phyloP scores from a whole-genome alignment of 2,113 vertebrate species.

The Ovis aries region DNA sequence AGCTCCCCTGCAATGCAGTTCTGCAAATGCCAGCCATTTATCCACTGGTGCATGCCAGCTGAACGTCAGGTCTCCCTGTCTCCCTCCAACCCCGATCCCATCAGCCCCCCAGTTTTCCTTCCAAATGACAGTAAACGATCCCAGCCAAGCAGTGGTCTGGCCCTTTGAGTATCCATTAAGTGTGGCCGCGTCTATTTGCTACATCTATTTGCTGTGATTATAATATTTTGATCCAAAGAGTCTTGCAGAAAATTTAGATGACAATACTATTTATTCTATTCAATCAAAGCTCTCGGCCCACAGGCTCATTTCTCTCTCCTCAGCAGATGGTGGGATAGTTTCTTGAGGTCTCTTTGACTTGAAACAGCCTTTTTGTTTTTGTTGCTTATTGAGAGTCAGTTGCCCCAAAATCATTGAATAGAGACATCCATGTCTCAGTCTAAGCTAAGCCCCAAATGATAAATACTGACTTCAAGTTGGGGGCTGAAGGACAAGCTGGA shows the following conservation, averaged over 20 bases:
- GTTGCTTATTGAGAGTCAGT: constrained; percentile 66
- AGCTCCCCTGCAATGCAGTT: constrained; percentile 83
- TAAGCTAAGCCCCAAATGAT: constrained; percentile 56
- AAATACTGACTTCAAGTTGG: constrained; percentile 60
- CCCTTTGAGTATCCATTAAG: constrained; percentile 63
- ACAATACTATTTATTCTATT: constrained; percentile 67
- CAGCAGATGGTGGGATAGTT: constrained; percentile 73
- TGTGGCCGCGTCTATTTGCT: constrained; percentile 53
- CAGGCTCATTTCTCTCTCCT: constrained; percentile 65
- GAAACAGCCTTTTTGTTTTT: constrained; percentile 72
- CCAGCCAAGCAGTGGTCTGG: constrained; percentile 50
- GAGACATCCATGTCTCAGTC: constrained; percentile 62
- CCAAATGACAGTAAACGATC: constrained; percentile 66
- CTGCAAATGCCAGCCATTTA: constrained; percentile 83
- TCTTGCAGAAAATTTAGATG: constrained; percentile 66
- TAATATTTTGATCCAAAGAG: constrained; percentile 77
- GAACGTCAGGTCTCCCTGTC: constrained; percentile 64
- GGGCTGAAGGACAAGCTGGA: constrained; percentile 44
- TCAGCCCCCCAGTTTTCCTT: constrained; percentile 66
- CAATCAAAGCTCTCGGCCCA: constrained; percentile 58
- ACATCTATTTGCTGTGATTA: constrained; percentile 55
- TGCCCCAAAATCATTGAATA: constrained; percentile 67
- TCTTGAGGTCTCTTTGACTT: constrained; percentile 69
- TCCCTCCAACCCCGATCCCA: constrained; percentile 33
- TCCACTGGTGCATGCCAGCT: constrained; percentile 80